phyloP scores from a whole-genome alignment of 2,797 vertebrate genomes.

The Eidolon dupreanum region DNA sequence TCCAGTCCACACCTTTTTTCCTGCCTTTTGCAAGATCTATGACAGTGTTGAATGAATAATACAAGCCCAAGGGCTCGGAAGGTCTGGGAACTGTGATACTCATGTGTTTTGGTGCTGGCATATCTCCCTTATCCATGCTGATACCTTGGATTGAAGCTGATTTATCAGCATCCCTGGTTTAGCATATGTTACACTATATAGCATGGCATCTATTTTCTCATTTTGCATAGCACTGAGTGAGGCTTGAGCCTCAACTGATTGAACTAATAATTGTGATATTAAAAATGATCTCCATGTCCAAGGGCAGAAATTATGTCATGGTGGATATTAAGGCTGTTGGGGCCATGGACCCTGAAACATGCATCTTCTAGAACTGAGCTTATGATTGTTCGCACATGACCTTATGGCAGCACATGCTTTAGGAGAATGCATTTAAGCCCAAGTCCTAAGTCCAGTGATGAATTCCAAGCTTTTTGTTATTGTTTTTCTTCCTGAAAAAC shows the following conservation, averaged over 20 bases:
- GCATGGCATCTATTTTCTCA: background rate
- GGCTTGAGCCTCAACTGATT: background rate
- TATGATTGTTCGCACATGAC: background rate
- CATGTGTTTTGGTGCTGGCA: background rate
- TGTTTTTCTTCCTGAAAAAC: slow-evolving; percentile 56
- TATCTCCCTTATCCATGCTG: background rate
- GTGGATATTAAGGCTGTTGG: background rate
- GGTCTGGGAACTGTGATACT: no score
- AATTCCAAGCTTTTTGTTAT: background rate
- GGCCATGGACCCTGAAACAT: background rate
- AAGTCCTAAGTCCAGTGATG: background rate
- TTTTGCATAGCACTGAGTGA: background rate
- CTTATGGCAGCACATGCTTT: background rate
- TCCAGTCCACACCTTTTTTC: background rate
- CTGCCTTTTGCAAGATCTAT: background rate
- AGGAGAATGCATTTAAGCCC: background rate
- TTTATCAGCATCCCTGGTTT: background rate
- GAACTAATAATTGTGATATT: background rate
- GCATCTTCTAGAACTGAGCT: background rate
- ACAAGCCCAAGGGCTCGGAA: background rate
- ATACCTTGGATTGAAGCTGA: background rate
- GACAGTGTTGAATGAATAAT: background rate
- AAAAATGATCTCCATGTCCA: background rate
- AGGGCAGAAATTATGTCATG: background rate
- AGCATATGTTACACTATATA: background rate